These are phyloP conservation scores for Pristionchus maxplancki DNA, from an alignment of 2,888 invertebrate species.

Conservation along the genomic window DNA sequence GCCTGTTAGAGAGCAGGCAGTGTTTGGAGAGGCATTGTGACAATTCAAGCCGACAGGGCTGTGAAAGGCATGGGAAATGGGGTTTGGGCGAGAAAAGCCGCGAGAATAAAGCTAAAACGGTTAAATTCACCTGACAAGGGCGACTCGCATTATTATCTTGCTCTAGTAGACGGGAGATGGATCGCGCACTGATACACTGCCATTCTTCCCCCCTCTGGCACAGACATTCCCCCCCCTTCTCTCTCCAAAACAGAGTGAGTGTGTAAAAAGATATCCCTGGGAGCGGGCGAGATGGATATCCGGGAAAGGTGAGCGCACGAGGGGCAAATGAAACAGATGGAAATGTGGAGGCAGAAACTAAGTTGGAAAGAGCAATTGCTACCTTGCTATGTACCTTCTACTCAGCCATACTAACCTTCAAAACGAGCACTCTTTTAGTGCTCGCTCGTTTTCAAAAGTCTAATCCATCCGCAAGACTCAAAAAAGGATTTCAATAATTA, in stretches of 20 bases:
- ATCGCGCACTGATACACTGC: neutral
- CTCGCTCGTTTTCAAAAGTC: too few relatives aligned
- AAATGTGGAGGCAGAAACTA: too few relatives aligned
- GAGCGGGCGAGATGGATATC: neutral
- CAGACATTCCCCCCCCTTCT: neutral
- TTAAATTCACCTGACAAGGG: neutral
- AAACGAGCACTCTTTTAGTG: too few relatives aligned
- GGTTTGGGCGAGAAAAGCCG: neutral
- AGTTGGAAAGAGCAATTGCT: too few relatives aligned
- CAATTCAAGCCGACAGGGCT: neutral
- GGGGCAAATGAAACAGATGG: neutral
- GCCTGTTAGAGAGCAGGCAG: neutral
- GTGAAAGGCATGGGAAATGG: neutral
- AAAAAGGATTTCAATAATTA: too few relatives aligned
- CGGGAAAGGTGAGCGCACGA: neutral
- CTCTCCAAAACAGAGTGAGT: conserved; percentile 5
- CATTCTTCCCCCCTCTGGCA: neutral
- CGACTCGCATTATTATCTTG: neutral
- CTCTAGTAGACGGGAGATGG: too few relatives aligned
- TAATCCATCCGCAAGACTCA: too few relatives aligned
- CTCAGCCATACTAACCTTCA: too few relatives aligned
- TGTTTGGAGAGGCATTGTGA: neutral
- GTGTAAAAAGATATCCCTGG: conserved; percentile 30
- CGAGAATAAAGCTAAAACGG: too few relatives aligned
- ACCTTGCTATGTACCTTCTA: too few relatives aligned